A percentile compares a stretch with the other conserved stretches of the same genome.
Conservation (phyloP, 2,797 vertebrate genomes). For the Pogonophryne albipinna region DNA sequence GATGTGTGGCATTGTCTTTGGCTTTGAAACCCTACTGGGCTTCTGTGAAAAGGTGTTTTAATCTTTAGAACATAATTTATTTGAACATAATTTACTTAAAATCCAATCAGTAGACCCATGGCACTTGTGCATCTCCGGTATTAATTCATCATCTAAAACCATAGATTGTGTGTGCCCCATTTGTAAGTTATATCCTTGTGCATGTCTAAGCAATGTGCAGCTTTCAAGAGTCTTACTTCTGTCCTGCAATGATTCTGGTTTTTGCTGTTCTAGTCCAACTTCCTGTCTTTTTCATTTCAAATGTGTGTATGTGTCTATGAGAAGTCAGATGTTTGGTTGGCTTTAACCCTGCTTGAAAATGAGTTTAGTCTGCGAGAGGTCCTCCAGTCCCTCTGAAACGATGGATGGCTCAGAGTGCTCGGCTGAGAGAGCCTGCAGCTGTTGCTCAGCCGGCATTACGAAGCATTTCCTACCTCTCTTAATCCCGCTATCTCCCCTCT, state of each 20-base stretch:
- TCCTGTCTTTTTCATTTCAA: conserved; percentile 20
- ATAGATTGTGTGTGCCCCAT: background rate
- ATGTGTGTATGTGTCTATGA: too few species aligned
- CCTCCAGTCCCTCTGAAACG: conserved; percentile 54
- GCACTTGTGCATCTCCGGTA: background rate
- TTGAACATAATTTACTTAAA: conserved; percentile 14
- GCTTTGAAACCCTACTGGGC: background rate
- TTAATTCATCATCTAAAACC: background rate
- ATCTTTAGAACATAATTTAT: background rate
- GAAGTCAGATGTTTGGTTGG: conserved; percentile 38
- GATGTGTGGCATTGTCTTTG: conserved; percentile 2
- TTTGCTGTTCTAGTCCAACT: background rate
- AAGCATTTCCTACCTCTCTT: conserved; percentile 54
- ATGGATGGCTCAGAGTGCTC: conserved; percentile 63
- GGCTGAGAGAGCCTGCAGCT: conserved; percentile 60
- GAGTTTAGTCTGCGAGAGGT: conserved; percentile 46
- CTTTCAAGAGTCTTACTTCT: conserved; percentile 11
- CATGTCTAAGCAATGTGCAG: conserved; percentile 1
- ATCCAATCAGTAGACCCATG: background rate
- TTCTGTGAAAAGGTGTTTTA: conserved; percentile 8
- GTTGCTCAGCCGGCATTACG: conserved; percentile 63
- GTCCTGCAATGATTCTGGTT: conserved; percentile 9
- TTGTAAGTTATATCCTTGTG: background rate
- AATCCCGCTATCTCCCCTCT: conserved; percentile 67
- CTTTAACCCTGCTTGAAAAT: conserved; percentile 28